phyloP scores from a whole-genome alignment of 1,140 invertebrate species.

The Magallana angulata region DNA sequence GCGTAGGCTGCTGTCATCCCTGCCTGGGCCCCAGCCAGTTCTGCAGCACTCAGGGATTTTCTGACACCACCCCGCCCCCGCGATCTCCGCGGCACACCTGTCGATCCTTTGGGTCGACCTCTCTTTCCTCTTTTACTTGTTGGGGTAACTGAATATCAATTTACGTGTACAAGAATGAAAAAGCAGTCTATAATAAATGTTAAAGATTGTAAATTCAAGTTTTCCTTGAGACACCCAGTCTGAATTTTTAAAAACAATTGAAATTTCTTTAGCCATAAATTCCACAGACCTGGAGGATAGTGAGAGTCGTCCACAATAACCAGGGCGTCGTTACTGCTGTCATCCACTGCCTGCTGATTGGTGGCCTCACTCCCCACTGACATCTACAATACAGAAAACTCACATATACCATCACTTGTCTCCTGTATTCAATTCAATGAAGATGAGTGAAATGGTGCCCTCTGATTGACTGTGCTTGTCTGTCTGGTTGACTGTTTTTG shows the following conservation, averaged over 20 bases:
- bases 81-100: conserved; percentile 72
- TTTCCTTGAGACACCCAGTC: not conserved
- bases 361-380: conserved; percentile 77
- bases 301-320: conserved; percentile 84
- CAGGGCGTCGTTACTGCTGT: conserved; percentile 87
- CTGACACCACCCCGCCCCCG: conserved; percentile 75
- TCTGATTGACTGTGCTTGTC: too few species aligned
- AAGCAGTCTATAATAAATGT: not conserved
- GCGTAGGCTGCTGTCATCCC: conserved; percentile 80
- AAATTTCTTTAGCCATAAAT: not conserved
- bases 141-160: not conserved
- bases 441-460: too few species aligned
- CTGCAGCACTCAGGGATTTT: conserved; percentile 79
- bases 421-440: not conserved
- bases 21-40: conserved; percentile 80
- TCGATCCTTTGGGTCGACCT: conserved; percentile 84
- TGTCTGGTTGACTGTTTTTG: too few species aligned
- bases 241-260: not conserved
- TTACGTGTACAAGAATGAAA: not conserved
- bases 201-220: not conserved
- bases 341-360: conserved; percentile 79
- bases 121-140: conserved; percentile 46
- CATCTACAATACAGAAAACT: conserved; percentile 66
- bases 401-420: not conserved
- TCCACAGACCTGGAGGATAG: conserved; percentile 5